Evolutionary conservation across 2,797 vertebrate species (phyloP).

Genomic region (Manis crassicaudata): DNA sequence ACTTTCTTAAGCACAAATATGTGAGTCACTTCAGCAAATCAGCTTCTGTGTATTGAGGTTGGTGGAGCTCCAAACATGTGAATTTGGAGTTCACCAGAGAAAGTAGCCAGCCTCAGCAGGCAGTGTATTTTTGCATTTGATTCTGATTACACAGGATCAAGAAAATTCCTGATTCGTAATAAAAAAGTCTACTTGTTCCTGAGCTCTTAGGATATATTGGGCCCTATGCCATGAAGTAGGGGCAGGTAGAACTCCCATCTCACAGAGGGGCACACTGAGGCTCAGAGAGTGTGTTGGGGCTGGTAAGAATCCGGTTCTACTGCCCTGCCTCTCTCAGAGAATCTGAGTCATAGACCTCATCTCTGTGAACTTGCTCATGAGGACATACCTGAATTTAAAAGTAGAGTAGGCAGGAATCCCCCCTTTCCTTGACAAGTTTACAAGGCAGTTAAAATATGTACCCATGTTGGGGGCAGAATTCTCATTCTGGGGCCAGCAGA

Average conservation of each 20-base stretch:
- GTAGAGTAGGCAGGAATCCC: neutral
- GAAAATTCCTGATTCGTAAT: neutral
- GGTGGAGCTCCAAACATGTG: neutral
- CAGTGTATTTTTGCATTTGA: neutral
- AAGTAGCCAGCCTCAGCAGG: neutral
- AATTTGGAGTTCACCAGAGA: neutral
- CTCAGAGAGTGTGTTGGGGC: neutral
- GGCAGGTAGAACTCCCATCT: neutral
- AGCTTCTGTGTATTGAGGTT: neutral
- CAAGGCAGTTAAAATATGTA: neutral
- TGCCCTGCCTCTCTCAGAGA: conserved; percentile 12
- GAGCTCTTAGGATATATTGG: neutral
- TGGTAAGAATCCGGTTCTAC: neutral
- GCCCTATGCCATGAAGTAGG: neutral
- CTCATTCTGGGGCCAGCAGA: neutral
- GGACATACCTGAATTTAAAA: neutral
- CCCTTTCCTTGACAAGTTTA: neutral
- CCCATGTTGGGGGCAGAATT: neutral
- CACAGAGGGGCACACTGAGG: neutral
- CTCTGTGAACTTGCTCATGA: neutral
- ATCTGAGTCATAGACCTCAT: neutral
- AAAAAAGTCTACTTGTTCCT: neutral
- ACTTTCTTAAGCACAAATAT: neutral
- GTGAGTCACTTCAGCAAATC: neutral
- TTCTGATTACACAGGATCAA: neutral